These are phyloP conservation scores for Notarius lentiginosus DNA, from an alignment of 2,113 vertebrate species.

Conservation along the genomic window DNA sequence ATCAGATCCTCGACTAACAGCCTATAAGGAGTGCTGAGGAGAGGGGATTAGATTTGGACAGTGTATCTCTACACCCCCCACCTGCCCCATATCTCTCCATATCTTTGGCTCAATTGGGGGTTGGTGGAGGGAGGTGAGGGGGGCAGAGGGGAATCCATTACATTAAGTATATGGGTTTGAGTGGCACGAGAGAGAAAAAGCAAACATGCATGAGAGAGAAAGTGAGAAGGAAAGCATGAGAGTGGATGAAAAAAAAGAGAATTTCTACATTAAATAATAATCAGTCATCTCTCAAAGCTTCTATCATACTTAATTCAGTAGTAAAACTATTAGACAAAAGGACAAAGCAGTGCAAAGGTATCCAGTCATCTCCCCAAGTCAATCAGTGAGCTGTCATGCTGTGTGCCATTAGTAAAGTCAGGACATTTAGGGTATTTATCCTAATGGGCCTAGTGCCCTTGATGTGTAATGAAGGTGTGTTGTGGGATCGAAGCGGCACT, in stretches of 20 bases:
- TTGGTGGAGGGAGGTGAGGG: not conserved
- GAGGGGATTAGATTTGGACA: slow-evolving; percentile 18
- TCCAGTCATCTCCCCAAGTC: slow-evolving; percentile 10
- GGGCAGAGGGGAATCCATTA: not conserved
- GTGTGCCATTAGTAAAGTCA: slow-evolving; percentile 28
- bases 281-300: not conserved
- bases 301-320: not conserved
- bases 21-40: slow-evolving; percentile 61
- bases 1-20: slow-evolving; percentile 82
- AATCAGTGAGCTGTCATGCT: slow-evolving; percentile 11
- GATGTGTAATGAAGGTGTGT: slow-evolving; percentile 38
- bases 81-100: not conserved
- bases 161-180: slow-evolving; percentile 24
- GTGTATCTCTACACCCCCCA: not conserved
- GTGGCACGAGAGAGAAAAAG: slow-evolving; percentile 34
- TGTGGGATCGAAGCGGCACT: slow-evolving; percentile 24
- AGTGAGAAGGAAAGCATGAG: slow-evolving; percentile 25
- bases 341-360: not conserved
- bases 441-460: slow-evolving; percentile 34
- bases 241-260: slow-evolving; percentile 45
- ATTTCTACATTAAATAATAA: slow-evolving; percentile 26
- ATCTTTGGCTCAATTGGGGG: not conserved
- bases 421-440: slow-evolving; percentile 30
- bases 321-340: slow-evolving; percentile 9
- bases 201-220: slow-evolving; percentile 41